Conservation (phyloP, 2,888 invertebrate species). For the Pammene fasciana region DNA sequence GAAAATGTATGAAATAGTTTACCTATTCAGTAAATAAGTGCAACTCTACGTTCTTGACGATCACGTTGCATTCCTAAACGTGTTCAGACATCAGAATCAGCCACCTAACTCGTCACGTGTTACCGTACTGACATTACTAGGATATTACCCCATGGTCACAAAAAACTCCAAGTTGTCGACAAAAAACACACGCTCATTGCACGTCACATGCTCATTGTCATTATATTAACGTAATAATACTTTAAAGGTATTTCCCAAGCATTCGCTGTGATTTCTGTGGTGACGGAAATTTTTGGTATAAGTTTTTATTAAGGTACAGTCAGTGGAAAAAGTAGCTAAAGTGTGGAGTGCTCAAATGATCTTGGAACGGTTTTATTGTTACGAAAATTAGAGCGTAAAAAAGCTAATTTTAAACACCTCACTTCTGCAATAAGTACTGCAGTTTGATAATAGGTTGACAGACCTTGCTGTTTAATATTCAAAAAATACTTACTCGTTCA, state of each 20-base stretch:
- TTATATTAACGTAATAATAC: slow-evolving; percentile 22
- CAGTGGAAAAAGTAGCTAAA: background rate
- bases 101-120: slow-evolving; percentile 23
- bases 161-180: slow-evolving; percentile 29
- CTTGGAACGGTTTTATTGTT: too few relatives aligned
- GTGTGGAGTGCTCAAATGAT: too few relatives aligned
- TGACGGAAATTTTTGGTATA: background rate
- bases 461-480: too few relatives aligned
- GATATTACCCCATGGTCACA: slow-evolving; percentile 36
- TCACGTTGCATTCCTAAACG: background rate
- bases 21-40: background rate
- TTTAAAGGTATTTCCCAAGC: slow-evolving; percentile 21
- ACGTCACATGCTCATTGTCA: slow-evolving; percentile 2
- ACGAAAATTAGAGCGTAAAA: too few relatives aligned
- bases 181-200: slow-evolving; percentile 22
- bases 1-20: too few relatives aligned
- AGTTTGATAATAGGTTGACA: too few relatives aligned
- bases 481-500: too few relatives aligned
- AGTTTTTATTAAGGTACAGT: background rate
- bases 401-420: too few relatives aligned
- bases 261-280: background rate
- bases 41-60: background rate
- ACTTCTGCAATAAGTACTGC: too few relatives aligned
- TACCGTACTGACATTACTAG: slow-evolving; percentile 36
- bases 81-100: slow-evolving; percentile 23